Conservation (phyloP, 2,888 invertebrate genomes). For the Phytoseiulus persimilis region DNA sequence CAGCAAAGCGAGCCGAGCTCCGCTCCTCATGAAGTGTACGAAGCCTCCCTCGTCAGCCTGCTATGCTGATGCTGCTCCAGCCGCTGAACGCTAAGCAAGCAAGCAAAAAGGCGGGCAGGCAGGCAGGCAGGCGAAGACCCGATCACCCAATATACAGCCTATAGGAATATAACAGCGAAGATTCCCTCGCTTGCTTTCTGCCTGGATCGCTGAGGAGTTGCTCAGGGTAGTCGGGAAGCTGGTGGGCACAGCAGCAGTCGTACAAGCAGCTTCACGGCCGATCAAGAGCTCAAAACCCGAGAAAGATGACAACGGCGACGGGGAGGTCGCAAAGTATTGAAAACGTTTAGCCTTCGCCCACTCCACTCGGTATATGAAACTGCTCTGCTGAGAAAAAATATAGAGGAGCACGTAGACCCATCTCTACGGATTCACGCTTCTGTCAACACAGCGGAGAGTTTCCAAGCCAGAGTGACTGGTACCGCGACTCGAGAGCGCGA, state of each 20-base stretch:
- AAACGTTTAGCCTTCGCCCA: no score
- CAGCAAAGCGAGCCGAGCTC: neutral
- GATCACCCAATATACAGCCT: neutral
- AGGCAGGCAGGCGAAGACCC: neutral
- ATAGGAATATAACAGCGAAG: neutral
- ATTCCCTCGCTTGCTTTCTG: neutral
- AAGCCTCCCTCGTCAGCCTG: neutral
- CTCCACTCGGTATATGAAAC: no score
- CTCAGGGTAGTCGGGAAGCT: neutral
- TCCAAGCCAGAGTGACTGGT: no score
- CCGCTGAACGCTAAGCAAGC: neutral
- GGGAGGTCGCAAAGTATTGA: no score
- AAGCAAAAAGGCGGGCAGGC: neutral
- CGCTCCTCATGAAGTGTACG: neutral
- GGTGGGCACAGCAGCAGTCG: neutral
- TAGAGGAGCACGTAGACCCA: no score
- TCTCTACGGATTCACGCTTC: no score
- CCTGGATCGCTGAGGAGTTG: neutral
- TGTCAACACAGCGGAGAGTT: no score
- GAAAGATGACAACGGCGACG: neutral
- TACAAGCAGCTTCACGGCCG: neutral
- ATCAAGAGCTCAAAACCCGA: neutral
- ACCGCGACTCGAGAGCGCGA: no score
- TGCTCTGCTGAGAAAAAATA: no score
- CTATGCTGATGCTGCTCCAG: neutral